phyloP scores from a whole-genome alignment of 1,140 invertebrate species.

The Drosophila ficusphila region DNA sequence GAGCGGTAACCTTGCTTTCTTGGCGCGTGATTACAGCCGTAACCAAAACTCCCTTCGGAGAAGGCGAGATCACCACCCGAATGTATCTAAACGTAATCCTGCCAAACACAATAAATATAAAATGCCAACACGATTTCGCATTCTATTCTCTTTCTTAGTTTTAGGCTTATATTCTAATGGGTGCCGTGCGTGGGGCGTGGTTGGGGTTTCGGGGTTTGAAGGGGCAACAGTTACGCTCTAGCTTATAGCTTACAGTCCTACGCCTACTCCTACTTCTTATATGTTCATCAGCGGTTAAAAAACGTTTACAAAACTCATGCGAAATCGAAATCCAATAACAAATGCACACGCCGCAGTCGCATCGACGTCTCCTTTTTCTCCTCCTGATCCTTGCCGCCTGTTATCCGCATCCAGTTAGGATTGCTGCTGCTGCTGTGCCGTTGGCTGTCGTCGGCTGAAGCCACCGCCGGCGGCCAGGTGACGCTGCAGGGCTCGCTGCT shows the following conservation, averaged over 20 bases:
- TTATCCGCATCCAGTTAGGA: slow-evolving; percentile 63
- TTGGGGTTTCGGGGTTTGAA: neutral
- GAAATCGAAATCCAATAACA: slow-evolving; percentile 58
- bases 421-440: slow-evolving; percentile 60
- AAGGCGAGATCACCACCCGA: neutral
- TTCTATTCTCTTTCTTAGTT: slow-evolving; percentile 9
- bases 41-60: neutral
- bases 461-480: slow-evolving; percentile 63
- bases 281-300: slow-evolving; percentile 70
- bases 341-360: slow-evolving; percentile 29
- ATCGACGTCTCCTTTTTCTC: neutral
- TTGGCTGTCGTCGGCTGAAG: slow-evolving; percentile 54
- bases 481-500: slow-evolving; percentile 64
- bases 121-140: slow-evolving; percentile 47
- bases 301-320: slow-evolving; percentile 72
- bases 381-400: neutral
- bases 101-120: slow-evolving; percentile 44
- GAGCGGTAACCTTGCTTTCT: neutral
- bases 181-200: neutral
- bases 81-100: slow-evolving; percentile 1
- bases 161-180: slow-evolving; percentile 15
- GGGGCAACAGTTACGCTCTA: slow-evolving; percentile 60
- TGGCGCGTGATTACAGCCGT: neutral
- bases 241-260: slow-evolving; percentile 70
- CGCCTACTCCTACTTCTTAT: slow-evolving; percentile 50